These are phyloP conservation scores for Acanthurus tractus DNA, from an alignment of 2,797 vertebrate species.

Conservation along the genomic window DNA sequence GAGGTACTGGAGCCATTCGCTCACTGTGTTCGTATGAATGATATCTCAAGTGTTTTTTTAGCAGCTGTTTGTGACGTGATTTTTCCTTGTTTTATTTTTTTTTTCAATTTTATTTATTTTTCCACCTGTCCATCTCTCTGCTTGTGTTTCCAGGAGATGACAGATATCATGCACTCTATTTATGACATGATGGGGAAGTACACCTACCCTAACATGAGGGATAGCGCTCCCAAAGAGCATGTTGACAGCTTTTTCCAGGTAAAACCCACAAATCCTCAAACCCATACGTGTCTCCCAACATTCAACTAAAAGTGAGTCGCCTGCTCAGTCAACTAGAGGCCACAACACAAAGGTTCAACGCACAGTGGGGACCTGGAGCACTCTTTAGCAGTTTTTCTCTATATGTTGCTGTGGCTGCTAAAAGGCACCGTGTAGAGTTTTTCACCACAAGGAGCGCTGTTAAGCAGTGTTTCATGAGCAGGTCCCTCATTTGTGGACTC, in stretches of 20 bases:
- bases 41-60: not conserved
- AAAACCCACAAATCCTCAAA: slow-evolving; percentile 24
- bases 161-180: slow-evolving; percentile 97
- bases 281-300: not conserved
- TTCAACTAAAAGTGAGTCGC: not conserved
- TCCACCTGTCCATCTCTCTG: too few species aligned
- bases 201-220: slow-evolving; percentile 92
- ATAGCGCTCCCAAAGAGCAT: slow-evolving; percentile 91
- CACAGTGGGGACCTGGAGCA: not conserved
- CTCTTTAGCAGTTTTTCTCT: not conserved
- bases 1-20: slow-evolving; percentile 84
- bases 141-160: slow-evolving; percentile 91
- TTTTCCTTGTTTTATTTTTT: not conserved
- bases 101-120: not conserved
- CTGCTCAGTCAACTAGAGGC: not conserved
- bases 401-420: not conserved
- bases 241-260: slow-evolving; percentile 98
- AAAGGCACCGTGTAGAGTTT: not conserved
- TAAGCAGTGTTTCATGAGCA: not conserved
- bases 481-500: not conserved
- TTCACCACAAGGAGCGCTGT: not conserved
- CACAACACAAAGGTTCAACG: not conserved
- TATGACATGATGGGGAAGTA: slow-evolving; percentile 99
- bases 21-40: not conserved
- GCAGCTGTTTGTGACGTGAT: not conserved